Evolutionary conservation across 2,797 vertebrate genomes (phyloP).

Genomic region (Heteromormyrus szaboi): DNA sequence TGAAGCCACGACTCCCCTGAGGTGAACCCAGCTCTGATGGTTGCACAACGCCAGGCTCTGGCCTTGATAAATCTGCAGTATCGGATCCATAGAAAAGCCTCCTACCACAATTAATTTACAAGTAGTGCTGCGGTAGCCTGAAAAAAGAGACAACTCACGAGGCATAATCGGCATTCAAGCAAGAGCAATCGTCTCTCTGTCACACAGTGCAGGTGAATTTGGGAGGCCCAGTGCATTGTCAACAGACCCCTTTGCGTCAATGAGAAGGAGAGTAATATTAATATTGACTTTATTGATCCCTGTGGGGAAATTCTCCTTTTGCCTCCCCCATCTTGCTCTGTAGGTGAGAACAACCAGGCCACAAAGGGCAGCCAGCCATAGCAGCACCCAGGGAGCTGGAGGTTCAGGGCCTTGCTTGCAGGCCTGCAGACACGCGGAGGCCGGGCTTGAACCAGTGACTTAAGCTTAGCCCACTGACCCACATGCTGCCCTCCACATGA

Average conservation of each 20-base stretch:
- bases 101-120: not conserved
- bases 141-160: not conserved
- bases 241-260: not conserved
- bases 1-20: not conserved
- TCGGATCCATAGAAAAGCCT: not conserved
- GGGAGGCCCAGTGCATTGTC: not conserved
- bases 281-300: not conserved
- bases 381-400: not conserved
- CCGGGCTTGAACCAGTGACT: not conserved
- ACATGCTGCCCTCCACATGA: not conserved
- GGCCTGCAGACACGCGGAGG: not conserved
- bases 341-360: not conserved
- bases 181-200: not conserved
- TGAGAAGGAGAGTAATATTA: not conserved
- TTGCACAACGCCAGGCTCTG: not conserved
- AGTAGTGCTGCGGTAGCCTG: not conserved
- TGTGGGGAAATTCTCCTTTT: not conserved
- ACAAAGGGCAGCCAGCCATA: not conserved
- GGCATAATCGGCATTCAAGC: not conserved
- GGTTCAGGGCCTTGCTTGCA: not conserved
- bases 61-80: not conserved
- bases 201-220: not conserved
- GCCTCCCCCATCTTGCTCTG: not conserved
- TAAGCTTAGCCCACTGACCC: not conserved
- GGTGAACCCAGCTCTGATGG: no score